Evolutionary conservation across 2,888 invertebrate species (phyloP).

Genomic region (Polylopha cassiicola): DNA sequence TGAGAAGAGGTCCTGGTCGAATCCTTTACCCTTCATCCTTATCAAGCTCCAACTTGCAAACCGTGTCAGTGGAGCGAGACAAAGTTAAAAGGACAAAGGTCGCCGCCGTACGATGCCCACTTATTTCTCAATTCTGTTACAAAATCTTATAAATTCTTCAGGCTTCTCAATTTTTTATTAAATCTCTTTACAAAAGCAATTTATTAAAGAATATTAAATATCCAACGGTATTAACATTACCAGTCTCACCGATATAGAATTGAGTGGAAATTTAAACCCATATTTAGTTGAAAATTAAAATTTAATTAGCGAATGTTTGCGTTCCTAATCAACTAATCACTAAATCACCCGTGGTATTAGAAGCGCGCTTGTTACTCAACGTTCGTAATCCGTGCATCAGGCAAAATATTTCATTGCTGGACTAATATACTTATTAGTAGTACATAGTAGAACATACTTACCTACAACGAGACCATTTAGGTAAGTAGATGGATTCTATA

Average conservation of each 20-base stretch:
- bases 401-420: no score
- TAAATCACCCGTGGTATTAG: constrained; percentile 18
- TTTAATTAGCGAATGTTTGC: constrained; percentile 6
- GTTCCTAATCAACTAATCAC: constrained; percentile 15
- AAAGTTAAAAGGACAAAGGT: constrained; percentile 20
- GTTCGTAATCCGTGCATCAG: constrained; percentile 2
- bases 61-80: constrained; percentile 15
- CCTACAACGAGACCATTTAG: constrained; percentile 10
- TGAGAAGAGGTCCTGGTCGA: constrained; percentile 2
- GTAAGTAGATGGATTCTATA: constrained; percentile 15
- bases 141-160: no score
- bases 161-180: no score
- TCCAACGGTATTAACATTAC: no score
- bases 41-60: constrained; percentile 4
- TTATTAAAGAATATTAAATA: no score
- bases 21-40: constrained; percentile 1
- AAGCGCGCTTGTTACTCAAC: constrained; percentile 14
- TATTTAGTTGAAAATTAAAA: no score
- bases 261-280: no score
- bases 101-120: constrained; percentile 15
- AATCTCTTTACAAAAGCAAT: no score
- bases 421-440: no score
- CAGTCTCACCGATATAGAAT: no score
- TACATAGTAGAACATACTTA: no score
- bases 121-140: constrained; percentile 3